Conservation (phyloP, 2,888 invertebrate species). For the Microchrysa polita region DNA sequence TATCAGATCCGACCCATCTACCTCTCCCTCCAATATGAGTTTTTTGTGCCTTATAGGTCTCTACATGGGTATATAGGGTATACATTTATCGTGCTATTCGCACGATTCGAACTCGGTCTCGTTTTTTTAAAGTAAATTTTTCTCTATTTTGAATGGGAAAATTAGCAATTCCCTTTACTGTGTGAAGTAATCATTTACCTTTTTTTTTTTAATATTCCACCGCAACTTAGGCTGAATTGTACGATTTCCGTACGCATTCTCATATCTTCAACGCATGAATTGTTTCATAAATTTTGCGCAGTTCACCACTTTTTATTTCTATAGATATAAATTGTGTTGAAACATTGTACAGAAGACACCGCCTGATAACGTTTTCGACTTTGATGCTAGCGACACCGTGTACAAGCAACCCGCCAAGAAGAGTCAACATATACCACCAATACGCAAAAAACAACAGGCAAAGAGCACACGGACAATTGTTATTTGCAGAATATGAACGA, state of each 20-base stretch:
- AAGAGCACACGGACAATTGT: slow-evolving; percentile 8
- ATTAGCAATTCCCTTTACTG: too few relatives aligned
- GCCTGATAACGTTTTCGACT: slow-evolving; percentile 37
- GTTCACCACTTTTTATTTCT: slow-evolving; percentile 19
- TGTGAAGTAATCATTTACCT: too few relatives aligned
- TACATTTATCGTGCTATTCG: too few relatives aligned
- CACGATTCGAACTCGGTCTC: too few relatives aligned
- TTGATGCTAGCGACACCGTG: slow-evolving; percentile 25
- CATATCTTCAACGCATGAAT: neutral
- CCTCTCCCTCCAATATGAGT: too few relatives aligned
- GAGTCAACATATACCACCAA: neutral
- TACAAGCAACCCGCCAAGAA: neutral
- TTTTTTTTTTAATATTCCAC: too few relatives aligned
- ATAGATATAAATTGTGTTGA: slow-evolving; percentile 26
- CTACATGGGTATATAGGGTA: too few relatives aligned
- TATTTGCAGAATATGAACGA: slow-evolving; percentile 20
- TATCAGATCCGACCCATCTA: too few relatives aligned
- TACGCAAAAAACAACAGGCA: neutral
- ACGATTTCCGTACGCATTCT: neutral
- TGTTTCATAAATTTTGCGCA: slow-evolving; percentile 28
- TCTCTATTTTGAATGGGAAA: too few relatives aligned
- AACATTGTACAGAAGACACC: slow-evolving; percentile 43
- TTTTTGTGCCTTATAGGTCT: too few relatives aligned
- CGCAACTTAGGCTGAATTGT: too few relatives aligned
- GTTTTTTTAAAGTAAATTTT: too few relatives aligned